Base-by-base conservation (phyloP, 2,888 invertebrate genomes). In the Ennomos fuscantarius region DNA sequence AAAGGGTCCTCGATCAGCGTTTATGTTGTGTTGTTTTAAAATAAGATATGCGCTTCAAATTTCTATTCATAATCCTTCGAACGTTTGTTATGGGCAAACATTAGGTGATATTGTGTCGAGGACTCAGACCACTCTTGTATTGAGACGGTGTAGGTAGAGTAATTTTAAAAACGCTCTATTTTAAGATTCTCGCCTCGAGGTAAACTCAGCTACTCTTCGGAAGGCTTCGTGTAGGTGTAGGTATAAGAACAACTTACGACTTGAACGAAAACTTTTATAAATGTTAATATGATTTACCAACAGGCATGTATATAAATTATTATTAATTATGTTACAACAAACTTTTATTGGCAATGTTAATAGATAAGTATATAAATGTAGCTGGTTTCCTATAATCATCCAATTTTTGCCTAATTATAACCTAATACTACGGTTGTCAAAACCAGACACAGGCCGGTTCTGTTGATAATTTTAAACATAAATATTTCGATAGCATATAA, bases 81-180 rank as follows among this genome's bases (percentile, higher is more conserved):
- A 12, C 39, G 53, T 53, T 60, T 44, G 56, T 51, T 60, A 60
- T 62, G 57, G 65, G 66, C 62, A 58, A 66, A 60, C 70, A 50
- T 65, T 36, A 65, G 46, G 32, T 55, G 49, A 58, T 60, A 63
- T 70, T 70, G 70, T 81, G 78, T 76, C 80, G 79, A 84, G 82
- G 84, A 76, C 81, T 73, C 62, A 68, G 70, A 63, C 76, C 73
- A 74, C 74, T 77, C 70, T 70, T 72, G 68, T 70, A 6, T 70
- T 73, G 65, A 62, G 61, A 40, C 55, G 57, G 33, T 34, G n/a
- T 31, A 36, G 9, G 55, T 59, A 60, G 63, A 55, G 65, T 64
- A 64, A 65, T 69, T 68, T 66, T 63, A 70, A 65, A 60, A 62
- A 54, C 59, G 62, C 62, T 69, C 67, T 66, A 69, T 70, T 72